These are phyloP conservation scores for Drosophila pectinifera DNA, from an alignment of 1,140 invertebrate genomes.

Conservation along the genomic window DNA sequence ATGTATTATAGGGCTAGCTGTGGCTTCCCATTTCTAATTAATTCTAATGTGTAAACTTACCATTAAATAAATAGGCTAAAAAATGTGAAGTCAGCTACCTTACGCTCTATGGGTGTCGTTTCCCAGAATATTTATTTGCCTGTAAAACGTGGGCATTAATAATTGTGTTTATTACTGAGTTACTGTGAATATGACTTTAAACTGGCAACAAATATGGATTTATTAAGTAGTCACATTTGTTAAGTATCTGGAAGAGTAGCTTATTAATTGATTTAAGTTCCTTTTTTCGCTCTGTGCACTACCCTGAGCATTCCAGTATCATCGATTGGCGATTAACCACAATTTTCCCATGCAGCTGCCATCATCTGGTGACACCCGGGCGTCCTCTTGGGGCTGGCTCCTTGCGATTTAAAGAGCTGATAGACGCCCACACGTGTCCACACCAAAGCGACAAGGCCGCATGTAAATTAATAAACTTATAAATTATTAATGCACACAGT, in stretches of 20 bases:
- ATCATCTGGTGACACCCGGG: conserved; percentile 11
- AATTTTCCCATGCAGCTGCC: conserved; percentile 26
- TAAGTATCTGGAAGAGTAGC: too few relatives aligned
- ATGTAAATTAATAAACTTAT: conserved; percentile 80
- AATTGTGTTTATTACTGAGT: not conserved
- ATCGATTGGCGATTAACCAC: conserved; percentile 48
- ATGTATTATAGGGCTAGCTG: not conserved
- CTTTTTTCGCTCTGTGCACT: conserved; percentile 11
- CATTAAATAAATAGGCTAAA: not conserved
- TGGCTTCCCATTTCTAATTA: not conserved
- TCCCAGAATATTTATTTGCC: not conserved
- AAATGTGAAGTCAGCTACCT: not conserved
- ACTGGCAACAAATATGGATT: not conserved
- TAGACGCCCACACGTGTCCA: conserved; percentile 29
- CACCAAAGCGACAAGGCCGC: conserved; percentile 26
- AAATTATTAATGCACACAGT: conserved; percentile 73
- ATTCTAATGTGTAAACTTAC: not conserved
- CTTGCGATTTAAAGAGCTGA: conserved; percentile 43
- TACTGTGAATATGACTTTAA: not conserved
- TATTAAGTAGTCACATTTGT: too few relatives aligned
- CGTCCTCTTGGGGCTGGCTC: conserved; percentile 15
- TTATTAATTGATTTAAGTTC: not conserved
- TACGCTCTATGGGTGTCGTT: not conserved
- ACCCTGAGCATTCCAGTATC: conserved; percentile 1
- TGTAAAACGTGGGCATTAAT: conserved; percentile 1